A percentile compares a stretch with the other conserved stretches of the same genome.
Conservation (phyloP, 1,140 invertebrate genomes). For the Galleria mellonella region DNA sequence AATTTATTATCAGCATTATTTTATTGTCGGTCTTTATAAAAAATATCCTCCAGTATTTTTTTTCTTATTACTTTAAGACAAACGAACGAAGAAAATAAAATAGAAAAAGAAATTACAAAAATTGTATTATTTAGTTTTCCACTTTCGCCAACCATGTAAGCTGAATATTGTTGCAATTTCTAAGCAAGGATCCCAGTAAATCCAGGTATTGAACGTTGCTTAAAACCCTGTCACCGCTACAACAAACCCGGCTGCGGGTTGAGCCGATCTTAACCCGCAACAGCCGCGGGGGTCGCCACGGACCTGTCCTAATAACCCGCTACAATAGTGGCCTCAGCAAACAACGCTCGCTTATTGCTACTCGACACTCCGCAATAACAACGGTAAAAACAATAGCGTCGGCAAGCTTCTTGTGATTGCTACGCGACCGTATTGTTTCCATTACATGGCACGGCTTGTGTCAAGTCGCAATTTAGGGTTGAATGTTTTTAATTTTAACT, state of each 20-base stretch:
- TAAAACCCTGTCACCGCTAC: conserved; percentile 19
- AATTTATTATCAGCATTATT: no score
- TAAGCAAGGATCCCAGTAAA: no score
- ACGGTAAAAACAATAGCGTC: conserved; percentile 48
- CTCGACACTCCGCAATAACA: conserved; percentile 48
- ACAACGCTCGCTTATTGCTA: conserved; percentile 54
- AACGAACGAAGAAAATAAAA: no score
- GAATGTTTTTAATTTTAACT: conserved; percentile 9
- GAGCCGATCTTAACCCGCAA: conserved; percentile 32
- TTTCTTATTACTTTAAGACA: no score
- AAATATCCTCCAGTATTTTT: no score
- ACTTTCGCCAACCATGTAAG: no score
- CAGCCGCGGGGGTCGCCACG: conserved; percentile 23
- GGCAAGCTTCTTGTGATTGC: conserved; percentile 40
- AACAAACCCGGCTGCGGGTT: conserved; percentile 19
- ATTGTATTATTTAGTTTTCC: no score
- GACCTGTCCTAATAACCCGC: conserved; percentile 52
- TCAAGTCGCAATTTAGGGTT: conserved; percentile 19
- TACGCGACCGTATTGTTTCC: conserved; percentile 34
- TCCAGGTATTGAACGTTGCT: no score
- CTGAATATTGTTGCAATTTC: no score
- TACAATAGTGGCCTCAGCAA: conserved; percentile 52
- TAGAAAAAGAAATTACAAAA: no score
- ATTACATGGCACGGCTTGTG: conserved; percentile 24
- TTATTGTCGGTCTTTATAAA: no score